Conservation (phyloP, 2,888 invertebrate genomes). For the Chrysina gloriosa region DNA sequence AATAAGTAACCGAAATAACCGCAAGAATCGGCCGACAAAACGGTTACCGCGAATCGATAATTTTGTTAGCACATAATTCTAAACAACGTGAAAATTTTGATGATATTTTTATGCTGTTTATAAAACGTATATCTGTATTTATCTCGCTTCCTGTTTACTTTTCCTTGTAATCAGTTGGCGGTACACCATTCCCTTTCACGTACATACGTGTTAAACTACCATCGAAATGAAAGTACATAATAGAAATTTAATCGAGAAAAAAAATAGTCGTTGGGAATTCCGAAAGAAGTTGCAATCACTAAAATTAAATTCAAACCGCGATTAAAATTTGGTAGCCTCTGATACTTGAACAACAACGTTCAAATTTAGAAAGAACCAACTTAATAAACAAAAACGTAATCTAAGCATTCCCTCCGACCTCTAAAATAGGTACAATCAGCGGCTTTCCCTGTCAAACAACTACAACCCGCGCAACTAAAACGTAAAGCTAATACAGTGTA, state of each 20-base stretch:
- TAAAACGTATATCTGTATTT: constrained; percentile 30
- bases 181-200: constrained; percentile 3
- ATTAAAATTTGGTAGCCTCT: no score
- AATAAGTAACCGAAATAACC: constrained; percentile 27
- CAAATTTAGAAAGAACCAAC: no score
- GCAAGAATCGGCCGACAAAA: neutral
- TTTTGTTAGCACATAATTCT: neutral
- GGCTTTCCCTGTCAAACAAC: no score
- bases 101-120: constrained; percentile 24
- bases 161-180: constrained; percentile 13
- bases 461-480: no score
- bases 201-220: neutral
- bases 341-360: no score
- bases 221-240: constrained; percentile 15
- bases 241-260: neutral
- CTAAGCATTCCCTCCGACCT: no score
- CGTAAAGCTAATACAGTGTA: no score
- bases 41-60: constrained; percentile 3
- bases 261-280: neutral
- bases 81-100: neutral
- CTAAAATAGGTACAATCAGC: no score
- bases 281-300: no score
- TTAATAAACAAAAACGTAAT: no score
- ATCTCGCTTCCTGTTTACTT: constrained; percentile 35
- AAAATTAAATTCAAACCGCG: no score